Percentiles rank a stretch among this genome's conserved stretches.
Conservation (phyloP, 1,140 invertebrate genomes). For the Drosophila biarmipes region DNA sequence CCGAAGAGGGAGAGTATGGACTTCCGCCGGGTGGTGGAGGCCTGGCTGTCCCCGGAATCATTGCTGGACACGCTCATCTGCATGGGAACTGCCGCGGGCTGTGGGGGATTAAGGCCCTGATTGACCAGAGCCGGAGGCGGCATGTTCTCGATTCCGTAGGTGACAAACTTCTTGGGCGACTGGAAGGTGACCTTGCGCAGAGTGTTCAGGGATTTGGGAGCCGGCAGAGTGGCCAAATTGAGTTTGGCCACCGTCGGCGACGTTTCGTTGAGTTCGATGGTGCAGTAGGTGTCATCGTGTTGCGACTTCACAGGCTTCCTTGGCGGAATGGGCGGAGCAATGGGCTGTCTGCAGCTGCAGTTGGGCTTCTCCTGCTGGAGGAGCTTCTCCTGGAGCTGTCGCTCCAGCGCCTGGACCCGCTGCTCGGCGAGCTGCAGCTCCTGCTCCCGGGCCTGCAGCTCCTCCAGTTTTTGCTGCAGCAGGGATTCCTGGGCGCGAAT, state of each 20-base stretch:
- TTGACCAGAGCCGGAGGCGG: constrained; percentile 7
- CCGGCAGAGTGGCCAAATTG: constrained; percentile 69
- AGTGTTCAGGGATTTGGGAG: constrained; percentile 56
- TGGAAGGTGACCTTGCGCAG: constrained; percentile 77
- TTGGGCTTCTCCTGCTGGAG: constrained; percentile 28
- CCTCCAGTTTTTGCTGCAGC: constrained; percentile 74
- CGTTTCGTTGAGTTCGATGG: constrained; percentile 79
- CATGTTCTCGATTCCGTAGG: constrained; percentile 38
- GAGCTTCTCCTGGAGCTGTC: constrained; percentile 49
- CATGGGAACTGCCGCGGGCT: constrained; percentile 43
- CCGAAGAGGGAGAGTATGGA: constrained; percentile 76
- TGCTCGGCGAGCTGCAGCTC: constrained; percentile 64
- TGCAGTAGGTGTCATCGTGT: constrained; percentile 78
- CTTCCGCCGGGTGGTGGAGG: constrained; percentile 64
- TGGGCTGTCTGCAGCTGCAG: constrained; percentile 18
- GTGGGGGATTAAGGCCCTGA: constrained; percentile 2
- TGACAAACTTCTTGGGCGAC: constrained; percentile 68
- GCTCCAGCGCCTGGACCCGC: constrained; percentile 58
- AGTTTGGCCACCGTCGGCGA: constrained; percentile 79
- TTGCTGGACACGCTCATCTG: constrained; percentile 73
- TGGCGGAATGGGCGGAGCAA: constrained; percentile 54
- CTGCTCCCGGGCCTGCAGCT: constrained; percentile 84
- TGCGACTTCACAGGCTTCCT: constrained; percentile 38
- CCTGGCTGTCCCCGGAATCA: constrained; percentile 65
- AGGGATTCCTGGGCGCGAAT: constrained; percentile 73